These are phyloP conservation scores for Parnassius apollo DNA, from an alignment of 2,888 invertebrate species.

Conservation along the genomic window DNA sequence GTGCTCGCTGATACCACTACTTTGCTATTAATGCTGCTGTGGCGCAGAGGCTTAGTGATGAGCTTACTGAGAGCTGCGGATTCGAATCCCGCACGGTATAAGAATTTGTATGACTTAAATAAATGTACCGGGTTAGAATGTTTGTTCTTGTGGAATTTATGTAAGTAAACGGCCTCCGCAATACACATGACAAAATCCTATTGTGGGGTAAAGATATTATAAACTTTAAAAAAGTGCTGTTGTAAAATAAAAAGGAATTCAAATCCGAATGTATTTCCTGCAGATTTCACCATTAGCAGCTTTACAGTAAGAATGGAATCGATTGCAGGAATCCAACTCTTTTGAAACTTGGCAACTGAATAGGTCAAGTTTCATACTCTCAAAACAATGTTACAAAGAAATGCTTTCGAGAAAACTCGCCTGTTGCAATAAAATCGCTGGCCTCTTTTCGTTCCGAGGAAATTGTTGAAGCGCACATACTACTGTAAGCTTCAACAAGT, in stretches of 20 bases:
- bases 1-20: too few species aligned
- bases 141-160: too few species aligned
- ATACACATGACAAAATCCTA: too few species aligned
- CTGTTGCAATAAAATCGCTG: conserved; percentile 18
- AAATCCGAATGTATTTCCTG: conserved; percentile 4
- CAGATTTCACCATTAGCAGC: conserved; percentile 16
- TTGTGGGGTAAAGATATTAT: too few species aligned
- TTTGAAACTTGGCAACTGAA: neutral
- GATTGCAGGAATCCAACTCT: conserved; percentile 6
- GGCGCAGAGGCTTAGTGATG: too few species aligned
- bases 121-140: too few species aligned
- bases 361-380: conserved; percentile 20
- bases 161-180: too few species aligned
- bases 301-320: conserved; percentile 11
- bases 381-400: conserved; percentile 25
- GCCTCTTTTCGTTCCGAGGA: conserved; percentile 8
- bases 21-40: too few species aligned
- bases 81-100: too few species aligned
- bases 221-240: too few species aligned
- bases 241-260: neutral
- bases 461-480: conserved; percentile 3
- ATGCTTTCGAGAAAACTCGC: conserved; percentile 18
- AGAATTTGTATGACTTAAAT: too few species aligned
- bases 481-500: neutral
- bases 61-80: too few species aligned